Evolutionary conservation across 2,113 vertebrate species (phyloP), one percentile per base, ranked within the genome.

Genomic region (Gobius niger): DNA sequence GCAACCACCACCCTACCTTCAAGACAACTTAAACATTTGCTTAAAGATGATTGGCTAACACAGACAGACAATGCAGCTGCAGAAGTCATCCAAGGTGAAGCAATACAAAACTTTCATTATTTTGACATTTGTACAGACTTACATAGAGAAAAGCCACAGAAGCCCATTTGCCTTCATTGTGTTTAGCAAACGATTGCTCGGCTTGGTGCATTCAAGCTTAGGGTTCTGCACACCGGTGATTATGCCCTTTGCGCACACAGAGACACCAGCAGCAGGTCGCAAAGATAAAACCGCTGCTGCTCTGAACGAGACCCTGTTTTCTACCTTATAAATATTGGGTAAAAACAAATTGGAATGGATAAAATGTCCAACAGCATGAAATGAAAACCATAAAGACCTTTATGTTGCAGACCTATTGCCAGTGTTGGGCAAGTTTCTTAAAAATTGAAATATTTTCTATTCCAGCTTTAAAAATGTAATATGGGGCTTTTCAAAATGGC

Each of bases 211-310:
- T 7, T 15, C 5, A 6, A 15, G 13, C 15, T 49, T 34, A 4
- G 24, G 24, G 24, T 34, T 34, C 24, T 34, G 24, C 47, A 47
- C 13, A 47, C 15, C 64, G 77, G 73, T 75, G 70, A 73, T 84
- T 67, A 77, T 80, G 41, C 53, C 70, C 68, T 65, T 65, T 76
- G 73, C 77, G 51, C 16, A 69, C 74, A 76, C 8, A 8, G 52
- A 68, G 67, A 51, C 24, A 34, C 24, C 24, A 4, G 24, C 24
- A 34, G 24, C 24, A 34, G 24, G 24, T 4, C 24, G 24, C 24
- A 34, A 34, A 34, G 40, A 16, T 50, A 73, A 63, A 57, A 12
- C 63, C 72, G 50, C 7, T 52, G 63, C 65, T 67, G 42, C 47
- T 69, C 50, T 42, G 47, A 75, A 52, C 41, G 63, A 81, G 73